phyloP scores from a whole-genome alignment of 2,797 vertebrate genomes.

The Sebastes cheni region DNA sequence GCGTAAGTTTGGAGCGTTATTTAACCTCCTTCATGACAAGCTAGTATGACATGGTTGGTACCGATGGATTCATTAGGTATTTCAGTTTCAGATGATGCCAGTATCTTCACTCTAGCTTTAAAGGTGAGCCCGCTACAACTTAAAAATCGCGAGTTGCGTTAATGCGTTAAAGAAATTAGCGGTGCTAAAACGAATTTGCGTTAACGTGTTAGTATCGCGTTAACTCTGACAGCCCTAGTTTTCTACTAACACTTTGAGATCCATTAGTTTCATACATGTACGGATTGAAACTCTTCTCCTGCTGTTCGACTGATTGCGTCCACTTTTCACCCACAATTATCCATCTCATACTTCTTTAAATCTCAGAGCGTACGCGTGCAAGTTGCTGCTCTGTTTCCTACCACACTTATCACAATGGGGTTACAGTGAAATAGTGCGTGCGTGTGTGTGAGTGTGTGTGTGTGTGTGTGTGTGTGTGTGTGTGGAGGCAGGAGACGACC shows the following conservation, averaged over 20 bases:
- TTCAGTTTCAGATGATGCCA: accelerated
- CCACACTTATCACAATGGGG: slow-evolving; percentile 11
- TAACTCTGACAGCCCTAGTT: too few species aligned
- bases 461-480: neutral
- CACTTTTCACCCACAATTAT: neutral
- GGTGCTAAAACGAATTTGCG: too few species aligned
- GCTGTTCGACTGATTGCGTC: neutral
- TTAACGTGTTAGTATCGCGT: too few species aligned
- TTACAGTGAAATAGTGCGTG: neutral
- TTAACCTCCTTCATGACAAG: too few species aligned
- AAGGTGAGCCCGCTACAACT: too few species aligned
- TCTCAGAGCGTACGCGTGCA: neutral
- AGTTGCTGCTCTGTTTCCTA: slow-evolving; percentile 21
- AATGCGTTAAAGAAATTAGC: too few species aligned
- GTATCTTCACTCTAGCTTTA: too few species aligned
- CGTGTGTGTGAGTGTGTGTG: neutral
- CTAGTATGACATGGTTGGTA: too few species aligned
- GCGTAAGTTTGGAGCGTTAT: too few species aligned
- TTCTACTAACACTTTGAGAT: neutral
- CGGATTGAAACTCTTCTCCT: neutral
- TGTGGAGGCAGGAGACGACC: neutral
- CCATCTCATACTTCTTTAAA: neutral
- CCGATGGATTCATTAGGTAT: too few species aligned
- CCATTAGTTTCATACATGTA: neutral
- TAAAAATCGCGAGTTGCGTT: too few species aligned